These are phyloP conservation scores for Protomyctophum bolini DNA, from an alignment of 2,113 vertebrate species.

Conservation along the genomic window DNA sequence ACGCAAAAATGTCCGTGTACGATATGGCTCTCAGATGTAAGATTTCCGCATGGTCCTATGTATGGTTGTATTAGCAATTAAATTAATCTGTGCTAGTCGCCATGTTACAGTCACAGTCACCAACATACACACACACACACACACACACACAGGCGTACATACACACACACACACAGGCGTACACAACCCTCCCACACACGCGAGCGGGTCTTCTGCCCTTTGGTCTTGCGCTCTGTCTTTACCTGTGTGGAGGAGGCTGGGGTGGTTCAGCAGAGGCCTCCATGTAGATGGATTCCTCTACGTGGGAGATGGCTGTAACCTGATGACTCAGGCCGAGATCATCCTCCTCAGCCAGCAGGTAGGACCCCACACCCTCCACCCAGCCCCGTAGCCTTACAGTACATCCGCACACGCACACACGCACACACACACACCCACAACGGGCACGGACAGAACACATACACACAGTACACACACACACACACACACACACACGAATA, in stretches of 20 bases:
- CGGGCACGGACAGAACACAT: slow-evolving; percentile 57
- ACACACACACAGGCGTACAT: not conserved
- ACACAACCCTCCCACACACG: not conserved
- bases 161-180: not conserved
- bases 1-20: no score
- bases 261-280: slow-evolving; percentile 83
- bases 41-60: no score
- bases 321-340: slow-evolving; percentile 85
- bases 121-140: not conserved
- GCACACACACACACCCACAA: slow-evolving; percentile 45
- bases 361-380: slow-evolving; percentile 82
- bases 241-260: slow-evolving; percentile 84
- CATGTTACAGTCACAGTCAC: no score
- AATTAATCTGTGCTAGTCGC: no score
- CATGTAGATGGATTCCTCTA: slow-evolving; percentile 91
- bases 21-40: no score
- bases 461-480: slow-evolving; percentile 79
- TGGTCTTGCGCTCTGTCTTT: slow-evolving; percentile 68
- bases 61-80: no score
- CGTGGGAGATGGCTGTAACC: slow-evolving; percentile 82
- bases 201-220: slow-evolving; percentile 2
- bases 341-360: slow-evolving; percentile 84
- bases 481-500: slow-evolving; percentile 78
- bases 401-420: slow-evolving; percentile 80
- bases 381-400: slow-evolving; percentile 81